Evolutionary conservation across 1,140 invertebrate genomes (phyloP).

Genomic region (Caligus rogercresseyi): DNA sequence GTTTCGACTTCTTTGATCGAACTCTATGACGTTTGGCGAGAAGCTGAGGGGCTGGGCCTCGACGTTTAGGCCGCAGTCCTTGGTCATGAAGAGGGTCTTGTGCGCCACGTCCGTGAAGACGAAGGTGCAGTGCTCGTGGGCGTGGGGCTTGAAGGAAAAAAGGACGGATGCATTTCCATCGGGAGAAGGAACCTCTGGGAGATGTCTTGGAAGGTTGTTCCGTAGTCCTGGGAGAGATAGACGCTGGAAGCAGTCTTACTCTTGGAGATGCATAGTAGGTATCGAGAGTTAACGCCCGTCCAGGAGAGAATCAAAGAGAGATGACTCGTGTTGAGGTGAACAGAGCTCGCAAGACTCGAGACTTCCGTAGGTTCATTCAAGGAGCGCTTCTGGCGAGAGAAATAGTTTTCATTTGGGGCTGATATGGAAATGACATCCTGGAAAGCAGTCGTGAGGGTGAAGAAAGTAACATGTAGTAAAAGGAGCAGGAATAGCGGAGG

Average conservation of each 20-base stretch:
- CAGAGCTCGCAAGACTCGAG: background rate
- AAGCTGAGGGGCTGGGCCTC: background rate
- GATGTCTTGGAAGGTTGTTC: constrained; percentile 9
- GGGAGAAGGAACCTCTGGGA: constrained; percentile 1
- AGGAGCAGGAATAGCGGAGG: too few species aligned
- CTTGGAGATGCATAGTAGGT: background rate
- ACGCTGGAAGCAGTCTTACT: background rate
- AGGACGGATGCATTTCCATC: background rate
- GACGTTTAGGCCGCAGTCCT: background rate
- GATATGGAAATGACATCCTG: too few species aligned
- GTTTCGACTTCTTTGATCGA: background rate
- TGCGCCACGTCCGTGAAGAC: constrained; percentile 15
- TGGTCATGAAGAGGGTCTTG: constrained; percentile 5
- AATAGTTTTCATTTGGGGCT: too few species aligned
- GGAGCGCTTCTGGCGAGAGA: background rate
- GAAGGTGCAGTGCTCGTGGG: constrained; percentile 3
- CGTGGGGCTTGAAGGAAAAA: background rate
- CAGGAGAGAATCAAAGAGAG: constrained; percentile 4
- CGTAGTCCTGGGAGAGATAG: constrained; percentile 3
- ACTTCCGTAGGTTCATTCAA: background rate
- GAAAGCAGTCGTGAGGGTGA: too few species aligned
- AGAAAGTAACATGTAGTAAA: too few species aligned
- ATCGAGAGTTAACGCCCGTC: background rate
- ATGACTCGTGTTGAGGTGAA: constrained; percentile 12
- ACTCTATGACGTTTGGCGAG: background rate